Evolutionary conservation across 2,797 vertebrate species (phyloP).

Genomic region (Gorsachius magnificus): DNA sequence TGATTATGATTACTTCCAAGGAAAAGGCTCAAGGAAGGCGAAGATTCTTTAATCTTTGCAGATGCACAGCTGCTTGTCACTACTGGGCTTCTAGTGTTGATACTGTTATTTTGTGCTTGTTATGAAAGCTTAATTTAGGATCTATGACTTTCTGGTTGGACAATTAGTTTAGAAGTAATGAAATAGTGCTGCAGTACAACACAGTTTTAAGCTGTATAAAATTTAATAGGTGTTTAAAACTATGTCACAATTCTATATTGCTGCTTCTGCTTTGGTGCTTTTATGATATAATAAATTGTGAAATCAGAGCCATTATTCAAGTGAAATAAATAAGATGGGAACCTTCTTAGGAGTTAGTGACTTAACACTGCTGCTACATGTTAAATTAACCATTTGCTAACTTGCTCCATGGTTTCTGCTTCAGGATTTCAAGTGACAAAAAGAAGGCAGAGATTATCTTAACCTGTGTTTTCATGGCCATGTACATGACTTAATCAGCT

Average conservation of each 20-base stretch:
- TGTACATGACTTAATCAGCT: background rate
- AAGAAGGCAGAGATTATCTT: background rate
- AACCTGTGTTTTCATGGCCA: background rate
- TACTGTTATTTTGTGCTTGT: background rate
- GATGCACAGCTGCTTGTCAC: background rate
- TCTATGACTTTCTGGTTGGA: background rate
- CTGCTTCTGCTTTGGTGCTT: background rate
- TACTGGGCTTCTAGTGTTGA: background rate
- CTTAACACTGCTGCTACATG: background rate
- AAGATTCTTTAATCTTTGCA: background rate
- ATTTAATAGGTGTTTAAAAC: background rate
- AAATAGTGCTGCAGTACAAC: background rate
- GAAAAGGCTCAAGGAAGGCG: background rate
- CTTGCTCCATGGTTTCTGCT: background rate
- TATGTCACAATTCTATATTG: background rate
- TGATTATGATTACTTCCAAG: background rate
- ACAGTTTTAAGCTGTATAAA: background rate
- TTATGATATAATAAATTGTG: background rate
- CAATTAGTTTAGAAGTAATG: background rate
- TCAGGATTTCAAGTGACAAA: background rate
- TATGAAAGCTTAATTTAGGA: background rate
- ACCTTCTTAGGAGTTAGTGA: background rate
- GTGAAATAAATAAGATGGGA: background rate
- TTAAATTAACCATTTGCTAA: background rate
- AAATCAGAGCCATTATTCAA: background rate